Evolutionary conservation across 2,113 vertebrate species (phyloP).

Genomic region (Brachyhypopomus gauderio): DNA sequence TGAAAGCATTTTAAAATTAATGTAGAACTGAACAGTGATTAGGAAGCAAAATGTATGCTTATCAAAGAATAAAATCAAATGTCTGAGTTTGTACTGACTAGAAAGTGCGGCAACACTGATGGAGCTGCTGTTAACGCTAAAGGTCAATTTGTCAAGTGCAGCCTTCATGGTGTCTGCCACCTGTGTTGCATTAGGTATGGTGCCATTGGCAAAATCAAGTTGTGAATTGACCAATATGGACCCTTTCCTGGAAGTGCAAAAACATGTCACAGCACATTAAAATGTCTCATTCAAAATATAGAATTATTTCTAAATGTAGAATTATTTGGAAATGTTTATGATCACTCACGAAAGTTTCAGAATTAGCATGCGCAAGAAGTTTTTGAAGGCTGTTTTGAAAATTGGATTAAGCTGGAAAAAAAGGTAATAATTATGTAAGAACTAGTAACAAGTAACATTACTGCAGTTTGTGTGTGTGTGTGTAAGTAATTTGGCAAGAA

Average conservation of each 20-base stretch:
- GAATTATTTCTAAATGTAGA: not conserved
- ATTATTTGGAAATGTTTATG: not conserved
- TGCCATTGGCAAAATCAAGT: not conserved
- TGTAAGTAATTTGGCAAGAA: not conserved
- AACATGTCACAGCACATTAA: not conserved
- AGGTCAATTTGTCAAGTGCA: not conserved
- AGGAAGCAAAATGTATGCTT: too few species aligned
- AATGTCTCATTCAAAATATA: not conserved
- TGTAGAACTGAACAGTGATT: too few species aligned
- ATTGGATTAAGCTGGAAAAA: constrained; percentile 1
- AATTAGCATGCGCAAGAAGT: not conserved
- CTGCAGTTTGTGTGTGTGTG: too few species aligned
- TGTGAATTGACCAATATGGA: not conserved
- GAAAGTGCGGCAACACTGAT: not conserved
- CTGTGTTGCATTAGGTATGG: not conserved
- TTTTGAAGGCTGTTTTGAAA: not conserved
- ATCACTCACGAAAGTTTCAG: not conserved
- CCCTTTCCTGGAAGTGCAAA: constrained; percentile 5
- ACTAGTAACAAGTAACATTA: too few species aligned
- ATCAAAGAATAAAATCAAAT: not conserved
- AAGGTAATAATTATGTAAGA: not conserved
- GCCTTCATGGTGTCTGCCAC: not conserved
- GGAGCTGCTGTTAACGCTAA: not conserved
- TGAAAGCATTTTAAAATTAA: too few species aligned
- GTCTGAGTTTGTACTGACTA: not conserved